These are phyloP conservation scores for Arctia plantaginis DNA, from an alignment of 2,888 invertebrate genomes.

Conservation along the genomic window DNA sequence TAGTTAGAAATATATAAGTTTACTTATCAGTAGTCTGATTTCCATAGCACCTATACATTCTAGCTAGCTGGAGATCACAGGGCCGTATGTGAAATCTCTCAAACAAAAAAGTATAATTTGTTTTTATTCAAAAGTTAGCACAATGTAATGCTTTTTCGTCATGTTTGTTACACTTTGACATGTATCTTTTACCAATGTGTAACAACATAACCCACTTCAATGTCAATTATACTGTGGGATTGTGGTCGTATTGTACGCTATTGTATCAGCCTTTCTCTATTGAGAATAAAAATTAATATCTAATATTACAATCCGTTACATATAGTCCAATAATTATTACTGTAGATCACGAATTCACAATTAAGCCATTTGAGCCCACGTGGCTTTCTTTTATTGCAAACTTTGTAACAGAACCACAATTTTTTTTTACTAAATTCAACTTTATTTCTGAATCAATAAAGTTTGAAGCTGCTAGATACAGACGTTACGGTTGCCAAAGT, in stretches of 20 bases:
- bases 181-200: background rate
- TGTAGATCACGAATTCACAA: constrained; percentile 54
- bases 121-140: background rate
- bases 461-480: constrained; percentile 14
- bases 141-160: background rate
- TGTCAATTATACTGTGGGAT: constrained; percentile 9
- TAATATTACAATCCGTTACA: constrained; percentile 43
- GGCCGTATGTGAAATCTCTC: background rate
- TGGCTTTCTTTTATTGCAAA: constrained; percentile 51
- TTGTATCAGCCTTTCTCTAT: constrained; percentile 23
- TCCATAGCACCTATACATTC: background rate
- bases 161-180: background rate
- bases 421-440: background rate
- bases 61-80: background rate
- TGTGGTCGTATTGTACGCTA: constrained; percentile 18
- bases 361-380: constrained; percentile 52
- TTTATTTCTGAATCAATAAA: background rate
- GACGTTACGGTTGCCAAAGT: constrained; percentile 17
- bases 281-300: constrained; percentile 22
- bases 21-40: background rate
- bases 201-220: constrained; percentile 1
- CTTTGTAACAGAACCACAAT: constrained; percentile 15
- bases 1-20: no score
- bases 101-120: background rate
- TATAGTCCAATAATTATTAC: constrained; percentile 48